Evolutionary conservation across 1,140 invertebrate species (phyloP).

Genomic region (Aphaenogaster ashmeadi): DNA sequence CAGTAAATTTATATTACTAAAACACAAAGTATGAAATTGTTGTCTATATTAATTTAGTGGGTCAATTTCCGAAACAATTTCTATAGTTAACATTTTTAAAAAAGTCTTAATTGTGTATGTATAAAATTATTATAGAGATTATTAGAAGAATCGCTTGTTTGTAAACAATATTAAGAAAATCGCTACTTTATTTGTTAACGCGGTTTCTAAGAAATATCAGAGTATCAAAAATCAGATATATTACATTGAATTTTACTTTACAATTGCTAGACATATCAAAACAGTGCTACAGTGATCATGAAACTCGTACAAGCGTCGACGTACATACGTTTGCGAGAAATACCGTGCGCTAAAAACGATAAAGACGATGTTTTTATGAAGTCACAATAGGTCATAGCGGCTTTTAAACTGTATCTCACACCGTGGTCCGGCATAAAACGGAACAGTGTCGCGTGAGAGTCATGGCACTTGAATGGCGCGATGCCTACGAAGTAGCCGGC

Average conservation of each 20-base stretch:
- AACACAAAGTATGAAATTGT: not conserved
- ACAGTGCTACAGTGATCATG: not conserved
- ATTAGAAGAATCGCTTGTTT: not conserved
- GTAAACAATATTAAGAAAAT: not conserved
- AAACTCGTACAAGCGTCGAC: conserved; percentile 11
- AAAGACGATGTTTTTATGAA: conserved; percentile 62
- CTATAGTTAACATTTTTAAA: not conserved
- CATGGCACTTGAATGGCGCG: conserved; percentile 67
- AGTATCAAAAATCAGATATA: not conserved
- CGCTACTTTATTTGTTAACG: not conserved
- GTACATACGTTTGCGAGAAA: conserved; percentile 32
- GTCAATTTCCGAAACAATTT: not conserved
- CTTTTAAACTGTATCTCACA: conserved; percentile 67
- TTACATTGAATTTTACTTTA: not conserved
- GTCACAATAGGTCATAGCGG: conserved; percentile 66
- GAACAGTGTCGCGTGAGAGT: conserved; percentile 63
- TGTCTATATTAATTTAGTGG: not conserved
- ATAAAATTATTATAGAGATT: not conserved
- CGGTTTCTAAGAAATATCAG: not conserved
- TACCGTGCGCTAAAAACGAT: conserved; percentile 37
- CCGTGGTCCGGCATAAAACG: conserved; percentile 60
- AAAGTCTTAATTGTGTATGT: not conserved
- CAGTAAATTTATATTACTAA: not conserved
- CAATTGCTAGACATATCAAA: not conserved
- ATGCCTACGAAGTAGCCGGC: conserved; percentile 57